Percentiles rank a stretch among this genome's conserved stretches.
Evolutionary conservation across 2,113 vertebrate species (phyloP).

Genomic region (Psophia crepitans): DNA sequence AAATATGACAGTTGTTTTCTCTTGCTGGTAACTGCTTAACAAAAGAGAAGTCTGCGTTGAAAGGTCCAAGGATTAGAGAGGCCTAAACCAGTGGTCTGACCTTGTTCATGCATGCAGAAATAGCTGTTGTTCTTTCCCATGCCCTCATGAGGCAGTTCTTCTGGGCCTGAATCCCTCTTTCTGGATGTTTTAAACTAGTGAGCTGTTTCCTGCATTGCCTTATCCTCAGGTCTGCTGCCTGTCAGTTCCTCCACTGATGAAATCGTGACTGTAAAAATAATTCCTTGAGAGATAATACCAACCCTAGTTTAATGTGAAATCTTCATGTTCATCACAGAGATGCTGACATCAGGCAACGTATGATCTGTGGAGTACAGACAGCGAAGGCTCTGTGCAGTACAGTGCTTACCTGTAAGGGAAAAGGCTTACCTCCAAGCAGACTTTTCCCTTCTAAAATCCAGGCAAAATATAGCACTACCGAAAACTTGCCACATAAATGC

Average conservation of each 20-base stretch:
- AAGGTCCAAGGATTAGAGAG: background rate
- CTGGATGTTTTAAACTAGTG: background rate
- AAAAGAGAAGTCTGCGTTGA: conserved; percentile 10
- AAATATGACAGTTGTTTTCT: background rate
- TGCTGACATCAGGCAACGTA: accelerated
- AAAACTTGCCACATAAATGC: background rate
- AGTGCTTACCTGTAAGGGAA: background rate
- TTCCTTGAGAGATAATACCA: background rate
- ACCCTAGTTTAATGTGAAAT: background rate
- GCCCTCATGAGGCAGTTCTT: background rate
- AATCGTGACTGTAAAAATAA: background rate
- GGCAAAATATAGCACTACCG: accelerated
- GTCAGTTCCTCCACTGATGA: background rate
- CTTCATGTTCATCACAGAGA: background rate
- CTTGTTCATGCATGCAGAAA: background rate
- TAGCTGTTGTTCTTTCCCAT: background rate
- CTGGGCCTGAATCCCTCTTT: background rate
- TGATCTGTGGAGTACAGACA: background rate
- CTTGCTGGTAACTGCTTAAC: background rate
- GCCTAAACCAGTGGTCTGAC: background rate
- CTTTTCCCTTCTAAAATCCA: background rate
- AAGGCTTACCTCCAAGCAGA: background rate
- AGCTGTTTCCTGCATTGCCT: background rate
- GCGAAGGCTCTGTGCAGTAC: background rate
- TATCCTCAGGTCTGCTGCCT: background rate